Percentiles rank a stretch among this genome's conserved stretches.
Conservation (phyloP, 1,140 invertebrate genomes). For the Liolophura sinensis region DNA sequence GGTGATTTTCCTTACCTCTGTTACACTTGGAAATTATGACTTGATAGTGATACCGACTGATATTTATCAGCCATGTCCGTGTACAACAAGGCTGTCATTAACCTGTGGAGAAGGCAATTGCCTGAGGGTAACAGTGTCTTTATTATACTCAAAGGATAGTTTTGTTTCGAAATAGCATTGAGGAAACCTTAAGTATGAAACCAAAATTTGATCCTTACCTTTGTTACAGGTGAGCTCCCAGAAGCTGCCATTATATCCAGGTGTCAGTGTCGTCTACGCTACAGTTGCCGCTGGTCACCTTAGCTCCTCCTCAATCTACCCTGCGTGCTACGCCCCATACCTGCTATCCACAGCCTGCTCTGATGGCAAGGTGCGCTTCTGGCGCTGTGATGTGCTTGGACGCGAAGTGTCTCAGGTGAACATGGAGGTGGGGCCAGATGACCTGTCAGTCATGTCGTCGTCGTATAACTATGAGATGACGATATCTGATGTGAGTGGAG, state of each 20-base stretch:
- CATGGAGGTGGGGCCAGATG: conserved; percentile 8
- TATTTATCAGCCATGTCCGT: too few relatives aligned
- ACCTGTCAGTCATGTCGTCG: conserved; percentile 7
- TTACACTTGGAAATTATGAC: too few relatives aligned
- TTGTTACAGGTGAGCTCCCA: conserved; percentile 74
- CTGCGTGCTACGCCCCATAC: conserved; percentile 96
- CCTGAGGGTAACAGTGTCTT: too few relatives aligned
- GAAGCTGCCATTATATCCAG: conserved; percentile 81
- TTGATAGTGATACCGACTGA: too few relatives aligned
- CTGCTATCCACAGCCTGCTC: conserved; percentile 83
- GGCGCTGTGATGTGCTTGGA: conserved; percentile 74
- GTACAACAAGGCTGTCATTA: too few relatives aligned
- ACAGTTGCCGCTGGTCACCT: conserved; percentile 93
- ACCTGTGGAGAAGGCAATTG: too few relatives aligned
- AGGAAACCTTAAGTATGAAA: neutral
- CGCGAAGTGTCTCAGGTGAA: conserved; percentile 37
- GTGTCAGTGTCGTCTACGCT: conserved; percentile 89
- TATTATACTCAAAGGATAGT: too few relatives aligned
- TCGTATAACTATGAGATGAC: neutral
- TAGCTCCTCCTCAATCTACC: conserved; percentile 97
- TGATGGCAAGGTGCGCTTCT: conserved; percentile 67
- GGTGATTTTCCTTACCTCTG: too few relatives aligned
- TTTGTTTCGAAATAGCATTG: too few relatives aligned
- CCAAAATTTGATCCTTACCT: neutral
- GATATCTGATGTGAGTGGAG: too few relatives aligned